phyloP scores from a whole-genome alignment of 2,797 vertebrate genomes.

The Spea hammondii region DNA sequence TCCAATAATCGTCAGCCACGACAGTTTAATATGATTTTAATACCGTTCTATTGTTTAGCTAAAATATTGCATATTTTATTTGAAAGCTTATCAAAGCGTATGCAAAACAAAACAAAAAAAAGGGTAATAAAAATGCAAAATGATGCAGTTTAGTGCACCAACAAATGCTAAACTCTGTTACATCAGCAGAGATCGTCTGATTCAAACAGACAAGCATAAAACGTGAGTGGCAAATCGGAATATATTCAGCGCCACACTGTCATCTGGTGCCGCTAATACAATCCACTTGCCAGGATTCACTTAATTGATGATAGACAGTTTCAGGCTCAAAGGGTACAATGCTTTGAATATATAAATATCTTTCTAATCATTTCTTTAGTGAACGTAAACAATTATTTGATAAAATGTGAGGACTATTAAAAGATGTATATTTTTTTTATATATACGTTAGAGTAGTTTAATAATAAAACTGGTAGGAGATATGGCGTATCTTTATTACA shows the following conservation, averaged over 20 bases:
- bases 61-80: conserved; percentile 41
- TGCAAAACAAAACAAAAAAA: not conserved
- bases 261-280: conserved; percentile 46
- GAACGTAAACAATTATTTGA: not conserved
- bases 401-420: too few relatives aligned
- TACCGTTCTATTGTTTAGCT: conserved; percentile 32
- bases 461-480: too few relatives aligned
- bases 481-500: too few relatives aligned
- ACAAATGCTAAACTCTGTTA: conserved; percentile 45
- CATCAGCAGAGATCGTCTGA: conserved; percentile 46
- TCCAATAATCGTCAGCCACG: not conserved
- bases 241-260: conserved; percentile 46
- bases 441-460: too few relatives aligned
- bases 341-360: conserved; percentile 31
- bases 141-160: conserved; percentile 41
- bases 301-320: conserved; percentile 48
- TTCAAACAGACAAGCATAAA: conserved; percentile 49
- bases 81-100: conserved; percentile 37
- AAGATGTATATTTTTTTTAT: too few relatives aligned
- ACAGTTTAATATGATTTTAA: conserved; percentile 23
- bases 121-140: conserved; percentile 47
- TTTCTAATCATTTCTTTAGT: not conserved
- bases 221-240: conserved; percentile 47
- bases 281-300: conserved; percentile 41
- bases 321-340: conserved; percentile 23